Percentiles rank a stretch among this genome's conserved stretches.
Conservation (phyloP, 2,888 invertebrate genomes). For the Ceramica pisi region DNA sequence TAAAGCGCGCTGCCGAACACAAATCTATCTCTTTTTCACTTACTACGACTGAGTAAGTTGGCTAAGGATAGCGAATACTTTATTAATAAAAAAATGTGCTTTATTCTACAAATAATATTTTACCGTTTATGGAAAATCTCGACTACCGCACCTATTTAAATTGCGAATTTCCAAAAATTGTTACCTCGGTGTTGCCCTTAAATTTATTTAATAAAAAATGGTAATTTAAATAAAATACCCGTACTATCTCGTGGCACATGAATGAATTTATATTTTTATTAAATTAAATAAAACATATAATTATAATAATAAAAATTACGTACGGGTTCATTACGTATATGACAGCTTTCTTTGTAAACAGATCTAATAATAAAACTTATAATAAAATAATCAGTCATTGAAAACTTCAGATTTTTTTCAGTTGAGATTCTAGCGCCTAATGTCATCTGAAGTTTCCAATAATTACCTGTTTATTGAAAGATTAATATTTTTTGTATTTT, state of each 20-base stretch:
- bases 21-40: conserved; percentile 72
- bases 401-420: conserved; percentile 84
- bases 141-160: background rate
- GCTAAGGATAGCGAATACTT: conserved; percentile 71
- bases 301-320: conserved; percentile 70
- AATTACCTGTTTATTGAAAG: conserved; percentile 69
- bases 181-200: conserved; percentile 48
- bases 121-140: conserved; percentile 34
- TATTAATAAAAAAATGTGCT: conserved; percentile 46
- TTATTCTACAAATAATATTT: conserved; percentile 32
- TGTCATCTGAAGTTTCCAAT: conserved; percentile 88
- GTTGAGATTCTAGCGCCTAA: conserved; percentile 87
- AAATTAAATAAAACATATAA: conserved; percentile 68
- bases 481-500: conserved; percentile 74
- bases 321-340: conserved; percentile 74
- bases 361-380: conserved; percentile 80
- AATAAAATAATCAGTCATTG: conserved; percentile 86
- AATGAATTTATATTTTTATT: conserved; percentile 73
- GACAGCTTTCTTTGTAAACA: conserved; percentile 74
- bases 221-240: conserved; percentile 83
- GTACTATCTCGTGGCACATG: conserved; percentile 87
- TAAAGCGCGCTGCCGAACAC: conserved; percentile 63
- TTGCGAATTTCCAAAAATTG: conserved; percentile 52
- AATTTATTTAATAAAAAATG: conserved; percentile 68
- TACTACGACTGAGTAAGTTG: conserved; percentile 77